Evolutionary conservation across 2,888 invertebrate genomes (phyloP).

Genomic region (Diachrysia chrysitis): DNA sequence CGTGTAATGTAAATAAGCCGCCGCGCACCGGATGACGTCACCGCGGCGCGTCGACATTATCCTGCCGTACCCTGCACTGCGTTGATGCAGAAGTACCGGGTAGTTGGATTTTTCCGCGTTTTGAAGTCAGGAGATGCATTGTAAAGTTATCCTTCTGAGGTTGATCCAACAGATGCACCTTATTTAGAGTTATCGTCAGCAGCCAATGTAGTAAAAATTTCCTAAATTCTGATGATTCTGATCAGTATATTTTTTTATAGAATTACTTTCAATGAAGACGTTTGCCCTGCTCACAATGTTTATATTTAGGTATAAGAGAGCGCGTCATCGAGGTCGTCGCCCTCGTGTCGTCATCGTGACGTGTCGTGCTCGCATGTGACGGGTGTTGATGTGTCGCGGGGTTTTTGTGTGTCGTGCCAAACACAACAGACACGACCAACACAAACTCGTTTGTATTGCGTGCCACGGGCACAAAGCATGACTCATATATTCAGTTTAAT

Average conservation of each 20-base stretch:
- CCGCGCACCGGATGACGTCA: background rate
- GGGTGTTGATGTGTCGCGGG: background rate
- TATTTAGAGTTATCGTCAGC: too few relatives aligned
- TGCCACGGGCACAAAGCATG: background rate
- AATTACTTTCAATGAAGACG: background rate
- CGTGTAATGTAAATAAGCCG: background rate
- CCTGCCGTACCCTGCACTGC: background rate
- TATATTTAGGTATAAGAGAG: background rate
- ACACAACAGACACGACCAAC: background rate
- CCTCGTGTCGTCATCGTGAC: constrained; percentile 13
- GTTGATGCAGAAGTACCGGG: background rate
- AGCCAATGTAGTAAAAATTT: too few relatives aligned
- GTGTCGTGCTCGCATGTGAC: background rate
- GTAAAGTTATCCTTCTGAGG: background rate
- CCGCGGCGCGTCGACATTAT: background rate
- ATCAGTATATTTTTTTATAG: too few relatives aligned
- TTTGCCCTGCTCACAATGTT: background rate
- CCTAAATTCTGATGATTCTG: too few relatives aligned
- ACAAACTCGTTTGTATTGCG: constrained; percentile 2
- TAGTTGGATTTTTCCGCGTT: background rate
- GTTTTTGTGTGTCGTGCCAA: background rate
- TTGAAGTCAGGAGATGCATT: background rate
- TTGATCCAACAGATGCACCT: too few relatives aligned
- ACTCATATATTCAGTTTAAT: constrained; percentile 1
- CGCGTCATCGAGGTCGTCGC: background rate